These are phyloP conservation scores for Dendrolimus houi DNA, from an alignment of 2,888 invertebrate genomes.

Conservation along the genomic window DNA sequence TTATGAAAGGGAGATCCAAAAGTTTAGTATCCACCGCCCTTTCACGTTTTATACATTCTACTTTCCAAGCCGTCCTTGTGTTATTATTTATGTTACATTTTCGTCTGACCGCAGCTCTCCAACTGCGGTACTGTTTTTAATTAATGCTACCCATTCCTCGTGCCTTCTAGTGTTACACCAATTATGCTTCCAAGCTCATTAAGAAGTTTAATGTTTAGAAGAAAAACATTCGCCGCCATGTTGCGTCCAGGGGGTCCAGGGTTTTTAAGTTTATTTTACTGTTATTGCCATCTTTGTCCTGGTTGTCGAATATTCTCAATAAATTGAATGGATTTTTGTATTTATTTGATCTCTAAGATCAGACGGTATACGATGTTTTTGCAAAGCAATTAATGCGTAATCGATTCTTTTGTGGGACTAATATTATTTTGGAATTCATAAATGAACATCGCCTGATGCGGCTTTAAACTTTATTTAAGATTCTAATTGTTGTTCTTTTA, in stretches of 20 bases:
- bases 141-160: slow-evolving; percentile 59
- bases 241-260: slow-evolving; percentile 28
- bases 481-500: too few species aligned
- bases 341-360: slow-evolving; percentile 36
- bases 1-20: slow-evolving; percentile 65
- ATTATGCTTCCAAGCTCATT: slow-evolving; percentile 69
- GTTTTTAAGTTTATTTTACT: not conserved
- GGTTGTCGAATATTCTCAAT: not conserved
- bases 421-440: too few species aligned
- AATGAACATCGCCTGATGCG: too few species aligned
- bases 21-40: slow-evolving; percentile 53
- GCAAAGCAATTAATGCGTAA: slow-evolving; percentile 35
- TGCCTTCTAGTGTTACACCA: slow-evolving; percentile 69
- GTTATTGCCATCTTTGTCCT: not conserved
- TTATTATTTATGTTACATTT: slow-evolving; percentile 68
- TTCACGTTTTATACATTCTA: slow-evolving; percentile 59
- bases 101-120: slow-evolving; percentile 54
- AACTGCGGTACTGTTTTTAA: slow-evolving; percentile 59
- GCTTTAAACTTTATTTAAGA: too few species aligned
- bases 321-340: slow-evolving; percentile 14
- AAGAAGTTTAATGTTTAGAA: slow-evolving; percentile 57
- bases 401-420: slow-evolving; percentile 28
- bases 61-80: slow-evolving; percentile 42
- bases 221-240: slow-evolving; percentile 53
- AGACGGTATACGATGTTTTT: slow-evolving; percentile 37